These are phyloP conservation scores for Setophaga coronata DNA, from an alignment of 2,113 vertebrate species.

Conservation along the genomic window DNA sequence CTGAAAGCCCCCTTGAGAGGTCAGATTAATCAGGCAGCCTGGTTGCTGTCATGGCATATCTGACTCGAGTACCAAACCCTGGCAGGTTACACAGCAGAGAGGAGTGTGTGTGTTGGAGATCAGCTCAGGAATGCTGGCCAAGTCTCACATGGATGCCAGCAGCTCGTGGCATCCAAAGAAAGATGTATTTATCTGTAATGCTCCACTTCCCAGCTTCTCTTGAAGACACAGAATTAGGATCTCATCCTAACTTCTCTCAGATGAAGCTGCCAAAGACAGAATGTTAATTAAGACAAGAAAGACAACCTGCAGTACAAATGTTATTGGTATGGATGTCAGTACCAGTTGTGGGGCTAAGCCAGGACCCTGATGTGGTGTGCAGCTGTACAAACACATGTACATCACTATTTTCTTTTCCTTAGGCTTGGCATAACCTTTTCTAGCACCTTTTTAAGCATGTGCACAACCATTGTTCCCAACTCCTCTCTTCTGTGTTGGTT, in stretches of 20 bases:
- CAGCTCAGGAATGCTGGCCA: neutral
- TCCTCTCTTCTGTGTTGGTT: neutral
- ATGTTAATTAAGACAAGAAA: neutral
- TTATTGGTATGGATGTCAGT: rapidly evolving
- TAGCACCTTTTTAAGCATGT: neutral
- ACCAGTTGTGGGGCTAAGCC: neutral
- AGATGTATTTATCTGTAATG: neutral
- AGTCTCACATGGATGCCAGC: neutral
- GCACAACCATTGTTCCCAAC: rapidly evolving
- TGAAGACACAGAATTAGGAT: neutral
- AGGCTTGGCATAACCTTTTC: neutral
- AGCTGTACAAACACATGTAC: neutral
- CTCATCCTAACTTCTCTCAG: neutral
- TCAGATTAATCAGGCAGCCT: neutral
- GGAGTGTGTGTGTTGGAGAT: neutral
- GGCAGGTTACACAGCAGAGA: neutral
- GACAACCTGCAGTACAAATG: neutral
- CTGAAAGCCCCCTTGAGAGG: neutral
- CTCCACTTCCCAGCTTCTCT: neutral
- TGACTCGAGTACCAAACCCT: neutral
- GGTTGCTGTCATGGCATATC: neutral
- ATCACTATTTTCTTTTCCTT: neutral
- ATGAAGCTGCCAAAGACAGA: neutral
- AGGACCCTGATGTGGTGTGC: neutral
- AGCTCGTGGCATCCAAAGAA: neutral